Evolutionary conservation across 2,888 invertebrate species (phyloP), one percentile per base, ranked within the genome.

Genomic region (Thumatha senex): DNA sequence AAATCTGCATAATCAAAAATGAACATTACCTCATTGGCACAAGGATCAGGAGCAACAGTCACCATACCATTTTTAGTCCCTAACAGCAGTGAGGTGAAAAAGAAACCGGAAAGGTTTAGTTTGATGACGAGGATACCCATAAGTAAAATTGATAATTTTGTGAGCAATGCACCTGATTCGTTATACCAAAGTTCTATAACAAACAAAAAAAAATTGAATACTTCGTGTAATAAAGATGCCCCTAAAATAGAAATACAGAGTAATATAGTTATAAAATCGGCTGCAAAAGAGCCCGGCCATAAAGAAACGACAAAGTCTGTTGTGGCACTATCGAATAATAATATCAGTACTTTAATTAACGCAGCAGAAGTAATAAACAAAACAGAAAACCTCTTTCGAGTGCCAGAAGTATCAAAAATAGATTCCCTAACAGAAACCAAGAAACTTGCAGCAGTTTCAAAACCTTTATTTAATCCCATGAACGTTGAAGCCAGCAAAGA

Each of bases 121-220:
- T 67, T 92, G 12, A 92, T 87, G 80, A 91, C 92, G 0, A 91
- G 90, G 63, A 92, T 92, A 61, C 92, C 92, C 3, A 90, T 91
- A 42, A 89, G 89, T 52, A 89, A 90, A 67, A 83, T 91, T 35
- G 91, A 91, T 58, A 83, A 89, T 69, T 86, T 85, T 58, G 88
- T 90, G 1, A 80, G 65, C 36, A 67, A 57, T 58, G 58, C 61
- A 24, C 69, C 84, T 7, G 84, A 86, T 12, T 50, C 65, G 5
- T 46, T 71, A 36, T 75, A 73, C 35, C 80, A 65, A 54, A 65
- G 43, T 43, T 48, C 61, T 14, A 35, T 58, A 40, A 18, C 59
- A 24, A 66, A 62, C 47, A n/a, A n/a, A n/a, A 74, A 72, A 42
- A 51, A 66, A 2, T 80, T 77, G 31, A 80, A 76, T 54, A 71